Evolutionary conservation across 2,797 vertebrate genomes (phyloP).

Genomic region (Anguilla marmorata): DNA sequence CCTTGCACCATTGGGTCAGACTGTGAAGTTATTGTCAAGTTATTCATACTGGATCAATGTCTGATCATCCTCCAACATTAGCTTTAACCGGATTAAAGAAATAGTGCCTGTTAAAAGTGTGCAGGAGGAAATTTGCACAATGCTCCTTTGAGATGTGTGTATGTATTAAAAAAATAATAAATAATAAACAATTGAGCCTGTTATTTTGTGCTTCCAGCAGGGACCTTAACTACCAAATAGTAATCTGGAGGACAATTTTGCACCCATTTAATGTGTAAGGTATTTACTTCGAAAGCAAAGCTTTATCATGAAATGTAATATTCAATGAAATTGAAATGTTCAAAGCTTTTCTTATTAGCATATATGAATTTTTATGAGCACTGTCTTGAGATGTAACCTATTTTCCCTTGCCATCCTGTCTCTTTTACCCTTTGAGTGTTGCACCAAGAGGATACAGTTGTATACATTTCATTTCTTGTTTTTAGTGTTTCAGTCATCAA

Average conservation of each 20-base stretch:
- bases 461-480: not conserved
- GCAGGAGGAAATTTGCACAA: not conserved
- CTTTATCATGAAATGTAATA: conserved; percentile 27
- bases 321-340: conserved; percentile 44
- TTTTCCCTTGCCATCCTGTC: conserved; percentile 46
- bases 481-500: conserved; percentile 12
- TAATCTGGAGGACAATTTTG: conserved; percentile 18
- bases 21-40: not conserved
- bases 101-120: conserved; percentile 14
- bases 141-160: not conserved
- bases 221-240: conserved; percentile 25
- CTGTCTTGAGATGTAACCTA: conserved; percentile 56
- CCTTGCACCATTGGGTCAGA: not conserved
- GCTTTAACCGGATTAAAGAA: conserved; percentile 21
- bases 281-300: conserved; percentile 32
- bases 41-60: not conserved
- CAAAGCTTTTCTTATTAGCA: conserved; percentile 49
- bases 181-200: not conserved
- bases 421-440: conserved; percentile 34
- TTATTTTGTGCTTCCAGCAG: conserved; percentile 23
- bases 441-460: not conserved
- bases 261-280: conserved; percentile 7
- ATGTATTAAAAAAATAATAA: not conserved
- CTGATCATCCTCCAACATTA: conserved; percentile 21
- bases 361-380: conserved; percentile 56